Conservation (phyloP, 2,888 invertebrate genomes). For the Calameuta filiformis region DNA sequence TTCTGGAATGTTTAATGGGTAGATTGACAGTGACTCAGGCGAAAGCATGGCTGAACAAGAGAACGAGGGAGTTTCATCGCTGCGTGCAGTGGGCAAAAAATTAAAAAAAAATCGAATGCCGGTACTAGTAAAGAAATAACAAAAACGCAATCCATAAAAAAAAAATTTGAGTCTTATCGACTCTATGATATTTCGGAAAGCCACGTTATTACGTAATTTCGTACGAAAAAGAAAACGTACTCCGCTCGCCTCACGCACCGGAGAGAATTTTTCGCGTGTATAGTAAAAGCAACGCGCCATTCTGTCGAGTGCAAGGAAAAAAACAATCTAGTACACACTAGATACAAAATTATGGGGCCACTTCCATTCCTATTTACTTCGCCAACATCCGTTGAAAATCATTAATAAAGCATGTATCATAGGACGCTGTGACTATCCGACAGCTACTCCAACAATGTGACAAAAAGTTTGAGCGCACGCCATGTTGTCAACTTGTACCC, state of each 20-base stretch:
- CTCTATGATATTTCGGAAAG: conserved; percentile 6
- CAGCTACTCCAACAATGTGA: conserved; percentile 32
- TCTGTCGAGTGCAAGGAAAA: neutral
- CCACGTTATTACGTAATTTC: conserved; percentile 36
- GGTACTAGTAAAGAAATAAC: neutral
- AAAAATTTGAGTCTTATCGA: neutral
- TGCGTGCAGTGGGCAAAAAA: neutral
- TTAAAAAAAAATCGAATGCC: neutral
- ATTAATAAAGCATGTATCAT: neutral
- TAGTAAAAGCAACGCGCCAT: neutral
- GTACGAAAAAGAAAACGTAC: conserved; percentile 29
- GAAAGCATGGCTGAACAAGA: conserved; percentile 42
- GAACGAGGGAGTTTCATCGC: neutral
- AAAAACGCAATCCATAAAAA: neutral
- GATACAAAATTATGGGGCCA: neutral
- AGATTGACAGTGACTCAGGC: conserved; percentile 56
- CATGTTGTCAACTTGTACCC: conserved; percentile 70
- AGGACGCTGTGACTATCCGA: neutral
- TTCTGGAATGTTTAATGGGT: conserved; percentile 12
- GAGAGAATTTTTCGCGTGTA: neutral
- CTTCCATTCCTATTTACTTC: neutral
- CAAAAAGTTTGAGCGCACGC: conserved; percentile 65
- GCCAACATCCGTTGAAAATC: neutral
- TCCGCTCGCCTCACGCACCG: neutral
- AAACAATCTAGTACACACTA: neutral